A percentile compares a stretch with the other conserved stretches of the same genome.
These are phyloP conservation scores for Ceratina japonica DNA, from an alignment of 1,140 invertebrate genomes.

Conservation along the genomic window DNA sequence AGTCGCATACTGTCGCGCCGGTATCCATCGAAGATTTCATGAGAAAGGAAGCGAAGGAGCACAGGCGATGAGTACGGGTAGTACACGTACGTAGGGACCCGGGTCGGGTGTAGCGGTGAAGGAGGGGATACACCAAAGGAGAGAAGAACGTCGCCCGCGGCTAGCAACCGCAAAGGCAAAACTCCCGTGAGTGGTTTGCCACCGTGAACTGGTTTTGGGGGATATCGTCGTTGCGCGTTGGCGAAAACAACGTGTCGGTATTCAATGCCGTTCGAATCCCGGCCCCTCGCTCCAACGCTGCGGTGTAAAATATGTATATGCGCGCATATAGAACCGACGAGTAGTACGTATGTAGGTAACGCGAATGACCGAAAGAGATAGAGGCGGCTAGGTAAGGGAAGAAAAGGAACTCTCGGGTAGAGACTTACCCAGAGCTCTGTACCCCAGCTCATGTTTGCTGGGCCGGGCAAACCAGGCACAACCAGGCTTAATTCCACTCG, in stretches of 20 bases:
- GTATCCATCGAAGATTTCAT: slow-evolving; percentile 55
- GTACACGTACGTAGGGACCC: slow-evolving; percentile 20
- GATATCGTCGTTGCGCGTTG: slow-evolving; percentile 56
- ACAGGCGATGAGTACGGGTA: slow-evolving; percentile 44
- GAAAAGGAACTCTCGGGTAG: slow-evolving; percentile 27
- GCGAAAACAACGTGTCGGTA: slow-evolving; percentile 41
- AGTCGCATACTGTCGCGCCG: slow-evolving; percentile 26
- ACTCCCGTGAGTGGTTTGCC: slow-evolving; percentile 54
- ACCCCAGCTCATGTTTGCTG: slow-evolving; percentile 82
- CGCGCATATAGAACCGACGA: too few species aligned
- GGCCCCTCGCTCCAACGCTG: background rate
- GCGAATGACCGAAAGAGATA: slow-evolving; percentile 9
- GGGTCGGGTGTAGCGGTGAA: slow-evolving; percentile 23
- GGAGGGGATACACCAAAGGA: slow-evolving; percentile 36
- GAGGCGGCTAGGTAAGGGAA: slow-evolving; percentile 9
- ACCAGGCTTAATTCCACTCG: slow-evolving; percentile 49
- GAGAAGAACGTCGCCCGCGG: slow-evolving; percentile 65
- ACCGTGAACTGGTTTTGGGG: slow-evolving; percentile 68
- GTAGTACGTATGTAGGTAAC: slow-evolving; percentile 2
- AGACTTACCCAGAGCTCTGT: slow-evolving; percentile 82
- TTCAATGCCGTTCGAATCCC: background rate
- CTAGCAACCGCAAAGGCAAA: slow-evolving; percentile 72
- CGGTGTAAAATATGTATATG: too few species aligned
- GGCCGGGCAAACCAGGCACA: slow-evolving; percentile 68
- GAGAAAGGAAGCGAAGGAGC: slow-evolving; percentile 57